Percentiles rank a stretch among this genome's conserved stretches.
phyloP scores from a whole-genome alignment of 1,140 invertebrate genomes.

The Glomeris maerens region DNA sequence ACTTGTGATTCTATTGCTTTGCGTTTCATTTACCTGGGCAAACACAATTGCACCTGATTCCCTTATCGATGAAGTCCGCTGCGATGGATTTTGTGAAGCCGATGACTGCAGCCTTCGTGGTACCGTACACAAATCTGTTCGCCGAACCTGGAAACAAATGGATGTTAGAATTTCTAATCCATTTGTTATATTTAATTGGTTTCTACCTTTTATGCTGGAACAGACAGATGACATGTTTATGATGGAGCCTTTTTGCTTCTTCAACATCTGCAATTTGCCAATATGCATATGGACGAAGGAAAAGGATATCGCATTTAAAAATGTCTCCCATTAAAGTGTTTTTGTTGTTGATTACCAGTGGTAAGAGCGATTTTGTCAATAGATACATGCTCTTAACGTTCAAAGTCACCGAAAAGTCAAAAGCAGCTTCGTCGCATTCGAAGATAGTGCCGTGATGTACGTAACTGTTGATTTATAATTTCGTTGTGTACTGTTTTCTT shows the following conservation, averaged over 20 bases:
- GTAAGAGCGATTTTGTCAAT: slow-evolving; percentile 27
- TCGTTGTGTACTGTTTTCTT: not conserved
- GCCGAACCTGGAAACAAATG: slow-evolving; percentile 22
- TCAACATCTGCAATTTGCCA: slow-evolving; percentile 17
- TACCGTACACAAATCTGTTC: slow-evolving; percentile 31
- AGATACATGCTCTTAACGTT: slow-evolving; percentile 34
- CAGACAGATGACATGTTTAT: slow-evolving; percentile 36
- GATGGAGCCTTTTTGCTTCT: slow-evolving; percentile 27
- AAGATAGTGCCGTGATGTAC: slow-evolving; percentile 31
- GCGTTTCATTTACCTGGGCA: slow-evolving; percentile 31
- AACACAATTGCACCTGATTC: slow-evolving; percentile 30
- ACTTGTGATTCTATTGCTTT: slow-evolving; percentile 5
- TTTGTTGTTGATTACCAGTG: slow-evolving; percentile 21
- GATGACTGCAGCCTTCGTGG: slow-evolving; percentile 34
- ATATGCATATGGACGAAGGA: not conserved
- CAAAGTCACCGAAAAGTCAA: slow-evolving; percentile 32
- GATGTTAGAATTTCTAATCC: not conserved
- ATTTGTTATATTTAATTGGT: not conserved
- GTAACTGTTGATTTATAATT: slow-evolving; percentile 18
- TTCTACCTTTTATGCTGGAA: slow-evolving; percentile 29
- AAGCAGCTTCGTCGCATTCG: slow-evolving; percentile 28
- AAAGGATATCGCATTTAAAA: not conserved
- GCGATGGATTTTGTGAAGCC: slow-evolving; percentile 34
- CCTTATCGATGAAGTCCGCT: slow-evolving; percentile 27
- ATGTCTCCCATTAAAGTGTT: slow-evolving; percentile 4